These are phyloP conservation scores for Amia ocellicauda DNA, from an alignment of 2,113 vertebrate species.

Conservation along the genomic window DNA sequence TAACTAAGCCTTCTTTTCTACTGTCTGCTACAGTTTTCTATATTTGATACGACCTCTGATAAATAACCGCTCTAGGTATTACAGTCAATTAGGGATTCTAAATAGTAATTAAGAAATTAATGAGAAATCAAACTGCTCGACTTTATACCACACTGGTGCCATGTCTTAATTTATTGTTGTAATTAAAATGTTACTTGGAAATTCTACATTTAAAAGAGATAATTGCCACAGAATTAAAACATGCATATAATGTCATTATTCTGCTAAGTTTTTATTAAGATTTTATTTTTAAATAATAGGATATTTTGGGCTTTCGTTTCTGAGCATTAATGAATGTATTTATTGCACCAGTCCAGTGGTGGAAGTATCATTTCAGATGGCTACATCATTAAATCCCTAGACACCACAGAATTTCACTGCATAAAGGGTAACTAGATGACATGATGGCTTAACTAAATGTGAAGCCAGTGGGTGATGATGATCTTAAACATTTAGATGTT, in stretches of 20 bases:
- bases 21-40: slow-evolving; percentile 48
- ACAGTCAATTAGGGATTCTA: slow-evolving; percentile 61
- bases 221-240: slow-evolving; percentile 45
- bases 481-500: slow-evolving; percentile 28
- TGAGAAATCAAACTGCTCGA: slow-evolving; percentile 63
- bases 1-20: slow-evolving; percentile 39
- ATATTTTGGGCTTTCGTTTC: slow-evolving; percentile 29
- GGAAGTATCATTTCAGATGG: slow-evolving; percentile 41
- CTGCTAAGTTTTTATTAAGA: slow-evolving; percentile 36
- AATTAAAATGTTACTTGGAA: slow-evolving; percentile 48
- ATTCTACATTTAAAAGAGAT: slow-evolving; percentile 33
- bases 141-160: slow-evolving; percentile 44
- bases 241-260: slow-evolving; percentile 40
- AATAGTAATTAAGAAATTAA: slow-evolving; percentile 62
- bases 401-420: slow-evolving; percentile 29
- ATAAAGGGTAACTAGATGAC: slow-evolving; percentile 50
- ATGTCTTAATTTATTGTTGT: slow-evolving; percentile 41
- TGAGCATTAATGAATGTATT: slow-evolving; percentile 46
- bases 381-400: slow-evolving; percentile 47
- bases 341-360: slow-evolving; percentile 33
- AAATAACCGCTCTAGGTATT: slow-evolving; percentile 56
- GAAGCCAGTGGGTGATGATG: slow-evolving; percentile 43
- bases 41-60: slow-evolving; percentile 55
- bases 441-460: slow-evolving; percentile 50
- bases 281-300: slow-evolving; percentile 38